Evolutionary conservation across 1,140 invertebrate genomes (phyloP).

Genomic region (Papilio machaon): DNA sequence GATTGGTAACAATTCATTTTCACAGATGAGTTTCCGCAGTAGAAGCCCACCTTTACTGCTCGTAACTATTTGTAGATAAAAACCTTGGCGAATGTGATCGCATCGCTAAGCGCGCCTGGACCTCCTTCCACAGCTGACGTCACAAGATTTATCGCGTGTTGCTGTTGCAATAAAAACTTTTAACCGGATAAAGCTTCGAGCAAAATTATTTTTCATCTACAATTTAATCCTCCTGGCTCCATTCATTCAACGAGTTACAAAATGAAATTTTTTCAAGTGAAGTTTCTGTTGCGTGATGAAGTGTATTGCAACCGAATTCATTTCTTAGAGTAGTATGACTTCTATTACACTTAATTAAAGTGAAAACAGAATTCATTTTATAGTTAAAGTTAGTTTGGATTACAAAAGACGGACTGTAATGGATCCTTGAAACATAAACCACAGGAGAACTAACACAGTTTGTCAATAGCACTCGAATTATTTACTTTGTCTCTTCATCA

Average conservation of each 20-base stretch:
- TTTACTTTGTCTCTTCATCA: background rate
- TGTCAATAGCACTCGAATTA: background rate
- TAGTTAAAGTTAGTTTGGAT: background rate
- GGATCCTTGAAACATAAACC: too few relatives aligned
- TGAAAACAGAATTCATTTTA: background rate
- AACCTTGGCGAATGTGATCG: background rate
- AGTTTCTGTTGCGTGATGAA: background rate
- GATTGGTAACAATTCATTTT: too few relatives aligned
- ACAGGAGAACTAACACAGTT: background rate
- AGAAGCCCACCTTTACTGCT: too few relatives aligned
- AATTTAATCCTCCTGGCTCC: background rate
- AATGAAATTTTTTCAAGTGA: background rate
- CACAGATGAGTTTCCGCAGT: too few relatives aligned
- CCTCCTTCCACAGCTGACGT: background rate
- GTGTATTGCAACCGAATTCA: background rate
- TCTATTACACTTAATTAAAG: background rate
- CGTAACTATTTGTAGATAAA: too few relatives aligned
- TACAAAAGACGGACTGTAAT: too few relatives aligned
- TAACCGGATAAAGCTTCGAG: background rate
- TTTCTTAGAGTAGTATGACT: background rate
- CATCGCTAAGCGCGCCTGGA: background rate
- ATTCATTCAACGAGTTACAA: background rate
- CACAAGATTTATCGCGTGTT: slow-evolving; percentile 13
- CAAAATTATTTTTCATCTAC: slow-evolving; percentile 15
- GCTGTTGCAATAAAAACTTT: slow-evolving; percentile 13